These are phyloP conservation scores for Onthophagus sagittarius DNA, from an alignment of 2,888 invertebrate species.

Conservation along the genomic window DNA sequence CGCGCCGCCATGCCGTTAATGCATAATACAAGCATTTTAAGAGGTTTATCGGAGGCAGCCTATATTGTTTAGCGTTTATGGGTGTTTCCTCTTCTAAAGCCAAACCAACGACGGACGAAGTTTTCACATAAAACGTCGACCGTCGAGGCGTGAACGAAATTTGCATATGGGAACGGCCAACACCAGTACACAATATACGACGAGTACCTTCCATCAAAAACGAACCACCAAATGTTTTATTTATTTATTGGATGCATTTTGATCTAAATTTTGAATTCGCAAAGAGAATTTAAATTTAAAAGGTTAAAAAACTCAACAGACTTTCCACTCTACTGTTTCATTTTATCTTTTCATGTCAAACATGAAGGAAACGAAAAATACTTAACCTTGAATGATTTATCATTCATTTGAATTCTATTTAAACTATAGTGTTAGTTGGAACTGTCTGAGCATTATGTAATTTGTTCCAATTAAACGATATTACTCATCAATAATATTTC, in stretches of 20 bases:
- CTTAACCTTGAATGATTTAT: no score
- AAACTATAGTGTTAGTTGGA: no score
- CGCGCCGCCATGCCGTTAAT: conserved; percentile 23
- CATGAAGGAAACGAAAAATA: no score
- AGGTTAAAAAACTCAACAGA: no score
- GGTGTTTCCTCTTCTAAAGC: conserved; percentile 29
- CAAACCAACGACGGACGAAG: neutral
- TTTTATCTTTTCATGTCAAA: no score
- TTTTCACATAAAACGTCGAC: conserved; percentile 6
- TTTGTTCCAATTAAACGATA: no score
- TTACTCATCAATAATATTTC: no score
- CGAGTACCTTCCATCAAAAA: neutral
- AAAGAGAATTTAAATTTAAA: neutral
- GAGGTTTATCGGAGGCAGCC: conserved; percentile 34
- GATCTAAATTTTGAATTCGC: neutral
- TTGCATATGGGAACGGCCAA: conserved; percentile 1
- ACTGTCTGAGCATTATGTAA: no score
- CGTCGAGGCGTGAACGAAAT: conserved; percentile 8
- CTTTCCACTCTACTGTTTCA: no score
- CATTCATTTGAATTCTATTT: no score
- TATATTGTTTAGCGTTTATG: conserved; percentile 38
- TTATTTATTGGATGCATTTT: conserved; percentile 3
- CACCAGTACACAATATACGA: neutral
- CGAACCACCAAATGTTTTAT: conserved; percentile 4
- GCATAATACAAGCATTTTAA: conserved; percentile 36